These are phyloP conservation scores for Hirtodrosophila confusa DNA, from an alignment of 2,888 invertebrate species.

Conservation along the genomic window DNA sequence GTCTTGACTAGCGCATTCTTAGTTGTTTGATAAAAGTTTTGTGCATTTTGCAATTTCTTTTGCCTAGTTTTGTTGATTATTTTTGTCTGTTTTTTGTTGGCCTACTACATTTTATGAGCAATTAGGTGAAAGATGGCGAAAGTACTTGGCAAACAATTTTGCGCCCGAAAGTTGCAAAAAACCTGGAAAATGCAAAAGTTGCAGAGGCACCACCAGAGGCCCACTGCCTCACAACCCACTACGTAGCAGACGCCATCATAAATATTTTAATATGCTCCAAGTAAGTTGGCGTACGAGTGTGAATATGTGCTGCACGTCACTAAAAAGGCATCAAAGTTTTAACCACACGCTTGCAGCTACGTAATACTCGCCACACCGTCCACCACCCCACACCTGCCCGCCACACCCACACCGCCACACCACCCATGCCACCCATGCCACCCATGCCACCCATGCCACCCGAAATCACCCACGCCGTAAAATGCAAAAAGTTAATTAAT, in stretches of 20 bases:
- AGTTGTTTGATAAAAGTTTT: conserved; percentile 41
- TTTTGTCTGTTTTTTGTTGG: conserved; percentile 38
- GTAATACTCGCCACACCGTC: conserved; percentile 15
- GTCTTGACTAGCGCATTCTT: no score
- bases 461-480: conserved; percentile 20
- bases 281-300: conserved; percentile 41
- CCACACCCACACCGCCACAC: no score
- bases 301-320: conserved; percentile 67
- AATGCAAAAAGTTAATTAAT: conserved; percentile 78
- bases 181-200: conserved; percentile 33
- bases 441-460: no score
- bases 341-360: conserved; percentile 57
- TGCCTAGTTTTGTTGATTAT: background rate
- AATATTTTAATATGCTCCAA: conserved; percentile 73
- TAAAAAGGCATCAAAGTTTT: conserved; percentile 77
- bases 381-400: background rate
- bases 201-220: conserved; percentile 22
- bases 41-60: conserved; percentile 20
- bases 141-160: conserved; percentile 60
- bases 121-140: conserved; percentile 71
- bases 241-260: conserved; percentile 45
- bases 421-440: background rate
- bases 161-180: conserved; percentile 39
- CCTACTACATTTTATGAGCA: conserved; percentile 70
- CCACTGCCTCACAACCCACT: conserved; percentile 2